A percentile compares a stretch with the other conserved stretches of the same genome.
These are phyloP conservation scores for Caenorhabditis sp. DNA, from an alignment of 2,888 invertebrate genomes.

Conservation along the genomic window DNA sequence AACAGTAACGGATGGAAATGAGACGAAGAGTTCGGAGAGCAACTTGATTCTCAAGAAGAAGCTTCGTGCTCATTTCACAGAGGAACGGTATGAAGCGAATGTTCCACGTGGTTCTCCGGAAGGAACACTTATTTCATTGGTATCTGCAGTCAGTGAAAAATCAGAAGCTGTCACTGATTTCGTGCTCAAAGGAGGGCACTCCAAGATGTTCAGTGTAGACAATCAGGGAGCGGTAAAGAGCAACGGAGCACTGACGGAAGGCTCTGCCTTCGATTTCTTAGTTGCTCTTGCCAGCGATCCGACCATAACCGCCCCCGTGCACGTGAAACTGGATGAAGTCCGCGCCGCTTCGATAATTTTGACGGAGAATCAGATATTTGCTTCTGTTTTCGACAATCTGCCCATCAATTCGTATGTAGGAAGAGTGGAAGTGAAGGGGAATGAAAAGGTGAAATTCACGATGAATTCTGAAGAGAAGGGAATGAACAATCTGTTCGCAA, in stretches of 20 bases:
- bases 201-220: conserved; percentile 34
- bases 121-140: conserved; percentile 19
- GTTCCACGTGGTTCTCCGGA: conserved; percentile 28
- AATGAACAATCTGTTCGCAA: conserved; percentile 21
- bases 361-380: conserved; percentile 41
- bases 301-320: conserved; percentile 22
- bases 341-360: background rate
- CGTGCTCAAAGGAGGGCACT: conserved; percentile 24
- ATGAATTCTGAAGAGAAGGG: conserved; percentile 39
- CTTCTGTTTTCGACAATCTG: conserved; percentile 41
- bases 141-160: conserved; percentile 11
- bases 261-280: conserved; percentile 27
- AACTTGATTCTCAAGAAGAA: conserved; percentile 1
- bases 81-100: conserved; percentile 3
- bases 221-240: conserved; percentile 28
- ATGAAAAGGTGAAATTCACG: conserved; percentile 34
- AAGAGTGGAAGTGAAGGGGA: conserved; percentile 29
- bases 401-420: conserved; percentile 38
- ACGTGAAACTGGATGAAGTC: conserved; percentile 21
- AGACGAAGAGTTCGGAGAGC: conserved; percentile 1
- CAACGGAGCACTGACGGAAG: background rate
- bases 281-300: conserved; percentile 31
- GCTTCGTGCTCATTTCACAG: conserved; percentile 27
- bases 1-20: background rate
- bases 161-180: conserved; percentile 15